phyloP scores from a whole-genome alignment of 2,888 invertebrate species.

The Reticulitermes lucifugus region DNA sequence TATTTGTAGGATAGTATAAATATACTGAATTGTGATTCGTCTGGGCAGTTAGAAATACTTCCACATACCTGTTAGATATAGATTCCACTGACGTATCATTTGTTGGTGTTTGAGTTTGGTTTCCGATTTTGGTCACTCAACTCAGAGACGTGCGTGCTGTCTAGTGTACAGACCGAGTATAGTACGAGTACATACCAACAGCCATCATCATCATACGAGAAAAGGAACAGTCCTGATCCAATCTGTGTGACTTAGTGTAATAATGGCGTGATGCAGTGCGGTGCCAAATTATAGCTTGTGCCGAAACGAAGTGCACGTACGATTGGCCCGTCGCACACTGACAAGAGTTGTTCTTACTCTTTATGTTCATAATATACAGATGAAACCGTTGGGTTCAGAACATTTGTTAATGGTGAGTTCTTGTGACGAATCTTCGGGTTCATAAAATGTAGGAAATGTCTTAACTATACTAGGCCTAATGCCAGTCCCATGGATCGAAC shows the following conservation, averaged over 20 bases:
- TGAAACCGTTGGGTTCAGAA: too few species aligned
- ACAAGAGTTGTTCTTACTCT: neutral
- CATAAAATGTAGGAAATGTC: too few species aligned
- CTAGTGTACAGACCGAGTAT: neutral
- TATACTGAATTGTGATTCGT: too few species aligned
- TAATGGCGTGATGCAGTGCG: constrained; percentile 36
- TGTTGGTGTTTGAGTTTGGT: neutral
- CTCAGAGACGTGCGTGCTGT: constrained; percentile 10
- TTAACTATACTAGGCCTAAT: too few species aligned
- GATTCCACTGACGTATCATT: too few species aligned
- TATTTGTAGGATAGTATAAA: too few species aligned
- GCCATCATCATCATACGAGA: neutral
- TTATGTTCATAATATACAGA: too few species aligned
- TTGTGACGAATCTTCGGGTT: too few species aligned
- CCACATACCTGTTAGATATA: too few species aligned
- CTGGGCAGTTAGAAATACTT: too few species aligned
- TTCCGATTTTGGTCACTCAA: neutral
- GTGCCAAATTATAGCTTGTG: constrained; percentile 8
- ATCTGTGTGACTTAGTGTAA: constrained; percentile 36
- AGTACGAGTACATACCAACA: neutral
- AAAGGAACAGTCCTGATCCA: constrained; percentile 2
- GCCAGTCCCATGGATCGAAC: too few species aligned
- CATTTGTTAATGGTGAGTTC: too few species aligned
- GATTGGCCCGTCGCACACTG: constrained; percentile 33
- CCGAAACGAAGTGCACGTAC: constrained; percentile 11